phyloP scores from a whole-genome alignment of 1,140 invertebrate genomes.

The Leptopilina boulardi region DNA sequence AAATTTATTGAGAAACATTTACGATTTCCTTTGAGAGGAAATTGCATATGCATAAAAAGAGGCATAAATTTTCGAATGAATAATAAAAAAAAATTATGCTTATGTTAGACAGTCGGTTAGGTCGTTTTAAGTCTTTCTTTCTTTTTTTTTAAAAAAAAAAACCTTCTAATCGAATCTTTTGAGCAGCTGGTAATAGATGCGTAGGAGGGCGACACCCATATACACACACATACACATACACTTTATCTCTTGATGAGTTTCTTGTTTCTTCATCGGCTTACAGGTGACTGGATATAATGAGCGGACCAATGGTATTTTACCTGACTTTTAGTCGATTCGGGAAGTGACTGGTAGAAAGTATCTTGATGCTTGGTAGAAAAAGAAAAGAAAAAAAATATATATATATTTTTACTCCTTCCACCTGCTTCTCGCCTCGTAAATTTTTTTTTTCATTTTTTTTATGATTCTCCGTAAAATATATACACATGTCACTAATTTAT shows the following conservation, averaged over 20 bases:
- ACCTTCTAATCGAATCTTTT: conserved; percentile 21
- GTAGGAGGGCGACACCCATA: conserved; percentile 29
- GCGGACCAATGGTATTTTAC: conserved; percentile 27
- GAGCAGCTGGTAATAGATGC: conserved; percentile 27
- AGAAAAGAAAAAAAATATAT: neutral
- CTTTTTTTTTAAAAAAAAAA: no score
- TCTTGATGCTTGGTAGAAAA: neutral
- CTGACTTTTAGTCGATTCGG: conserved; percentile 28
- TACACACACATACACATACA: conserved; percentile 4
- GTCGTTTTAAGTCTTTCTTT: neutral
- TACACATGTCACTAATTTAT: conserved; percentile 7
- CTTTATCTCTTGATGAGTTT: conserved; percentile 8
- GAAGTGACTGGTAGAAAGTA: conserved; percentile 32
- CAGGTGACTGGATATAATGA: conserved; percentile 30
- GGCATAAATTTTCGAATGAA: conserved; percentile 8
- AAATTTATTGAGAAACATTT: conserved; percentile 10
- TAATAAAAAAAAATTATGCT: neutral
- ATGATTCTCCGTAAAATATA: neutral
- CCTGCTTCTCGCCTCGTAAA: conserved; percentile 13
- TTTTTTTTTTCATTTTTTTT: neutral
- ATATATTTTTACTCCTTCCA: conserved; percentile 17
- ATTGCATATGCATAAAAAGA: conserved; percentile 2
- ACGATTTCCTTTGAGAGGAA: neutral
- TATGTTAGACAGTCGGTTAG: neutral
- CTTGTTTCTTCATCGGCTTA: conserved; percentile 16